Percentiles rank a stretch among this genome's conserved stretches.
Evolutionary conservation across 2,113 vertebrate genomes (phyloP).

Genomic region (Globicephala melas): DNA sequence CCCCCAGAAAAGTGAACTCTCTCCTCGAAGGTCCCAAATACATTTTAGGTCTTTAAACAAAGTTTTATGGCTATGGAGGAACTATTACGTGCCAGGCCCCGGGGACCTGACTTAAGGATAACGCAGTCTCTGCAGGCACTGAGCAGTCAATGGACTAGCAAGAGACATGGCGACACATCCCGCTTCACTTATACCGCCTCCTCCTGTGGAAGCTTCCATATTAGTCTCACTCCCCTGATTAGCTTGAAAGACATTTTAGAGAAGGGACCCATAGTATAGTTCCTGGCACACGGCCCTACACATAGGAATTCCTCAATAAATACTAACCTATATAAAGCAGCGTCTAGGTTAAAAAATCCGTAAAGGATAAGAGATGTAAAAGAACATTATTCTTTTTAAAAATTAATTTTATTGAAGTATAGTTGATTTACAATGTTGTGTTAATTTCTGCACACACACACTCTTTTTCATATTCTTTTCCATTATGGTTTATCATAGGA

Average conservation of each 20-base stretch:
- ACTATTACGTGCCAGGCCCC: background rate
- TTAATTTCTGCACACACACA: too few species aligned
- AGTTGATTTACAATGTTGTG: too few species aligned
- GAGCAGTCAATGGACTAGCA: background rate
- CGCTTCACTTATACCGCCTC: background rate
- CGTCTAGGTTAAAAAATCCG: background rate
- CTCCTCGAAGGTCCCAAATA: background rate
- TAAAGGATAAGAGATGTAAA: background rate
- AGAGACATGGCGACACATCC: fast-evolving
- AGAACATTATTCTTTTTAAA: background rate
- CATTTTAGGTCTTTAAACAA: background rate
- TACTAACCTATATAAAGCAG: background rate
- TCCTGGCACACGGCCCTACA: background rate
- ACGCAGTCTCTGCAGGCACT: background rate
- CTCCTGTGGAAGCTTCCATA: background rate
- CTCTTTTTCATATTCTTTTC: too few species aligned
- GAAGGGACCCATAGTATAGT: background rate
- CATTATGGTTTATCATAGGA: too few species aligned
- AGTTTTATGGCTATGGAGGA: background rate
- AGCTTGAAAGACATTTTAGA: background rate
- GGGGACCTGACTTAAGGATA: background rate
- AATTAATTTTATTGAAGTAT: too few species aligned
- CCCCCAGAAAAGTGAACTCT: background rate
- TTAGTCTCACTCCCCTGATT: background rate
- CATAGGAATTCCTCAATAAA: background rate